Evolutionary conservation across 2,797 vertebrate species (phyloP), one percentile per base, ranked within the genome.

Genomic region (Anisognathus igniventris): DNA sequence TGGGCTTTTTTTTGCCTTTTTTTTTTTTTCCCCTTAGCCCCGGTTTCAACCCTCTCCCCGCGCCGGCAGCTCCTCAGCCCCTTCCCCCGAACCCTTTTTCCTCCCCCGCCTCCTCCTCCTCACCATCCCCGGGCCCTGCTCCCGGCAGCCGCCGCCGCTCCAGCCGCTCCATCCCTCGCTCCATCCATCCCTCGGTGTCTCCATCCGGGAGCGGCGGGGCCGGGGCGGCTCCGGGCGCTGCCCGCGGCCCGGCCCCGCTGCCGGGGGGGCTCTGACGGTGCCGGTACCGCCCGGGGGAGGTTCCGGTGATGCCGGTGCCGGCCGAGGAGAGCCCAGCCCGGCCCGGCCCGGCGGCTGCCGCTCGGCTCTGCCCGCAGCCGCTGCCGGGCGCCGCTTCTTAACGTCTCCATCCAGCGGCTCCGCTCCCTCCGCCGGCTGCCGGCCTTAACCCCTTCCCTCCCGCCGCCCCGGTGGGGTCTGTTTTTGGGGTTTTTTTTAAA

Each of bases 401-500:
- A 31, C 14, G 83, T 20, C 48, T 77, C 83, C 83, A 77, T 86
- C 20, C 83, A 54, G 73, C 73, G 65, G 73, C 73, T 70, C 83
- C 73, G 64, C 65, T 86, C 40, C 83, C 83, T 70, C 33, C 73
- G 73, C 73, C 65, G 64, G 47, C 64, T 31, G 71, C 62, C 72
- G 16, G 83, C 48, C 27, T 86, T 86, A 86, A 86, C 84, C 16
- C 84, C 74, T 78, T 71, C 66, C 35, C 57, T 77, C 64, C 83
- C 73, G 21, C 42, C 40, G 35, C 14, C 31, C 37, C 33, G 11
- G 0, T 1, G 6, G 9, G 4, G 7, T 14, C 19, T 20, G 39
- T 37, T 39, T 39, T 39, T 20, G 37, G 9, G 9, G 37, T 8
- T 15, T 22, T 12, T 37, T 8, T 2, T 1, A 3, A 2, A 3